phyloP scores from a whole-genome alignment of 2,797 vertebrate genomes.

The Danio kyathit region DNA sequence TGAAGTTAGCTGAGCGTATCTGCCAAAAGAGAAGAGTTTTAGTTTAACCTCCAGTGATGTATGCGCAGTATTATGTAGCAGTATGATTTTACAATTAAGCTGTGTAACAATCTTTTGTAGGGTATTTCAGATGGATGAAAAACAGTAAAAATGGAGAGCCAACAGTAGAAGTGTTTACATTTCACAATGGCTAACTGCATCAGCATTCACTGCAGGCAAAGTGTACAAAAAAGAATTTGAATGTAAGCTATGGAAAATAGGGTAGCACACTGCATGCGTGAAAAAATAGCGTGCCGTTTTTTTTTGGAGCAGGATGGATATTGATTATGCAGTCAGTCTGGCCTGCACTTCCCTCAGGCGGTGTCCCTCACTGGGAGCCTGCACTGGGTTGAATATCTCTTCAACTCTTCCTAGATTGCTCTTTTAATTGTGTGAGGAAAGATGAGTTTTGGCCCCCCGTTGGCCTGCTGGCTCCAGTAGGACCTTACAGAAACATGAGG shows the following conservation, averaged over 20 bases:
- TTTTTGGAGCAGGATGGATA: conserved; percentile 53
- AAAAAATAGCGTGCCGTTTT: conserved; percentile 70
- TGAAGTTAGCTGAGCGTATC: conserved; percentile 45
- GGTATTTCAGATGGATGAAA: too few relatives aligned
- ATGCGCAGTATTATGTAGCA: conserved; percentile 11
- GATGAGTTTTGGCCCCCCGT: conserved; percentile 25
- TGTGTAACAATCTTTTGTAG: too few relatives aligned
- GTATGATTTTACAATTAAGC: too few relatives aligned
- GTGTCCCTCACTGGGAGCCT: conserved; percentile 56
- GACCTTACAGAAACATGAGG: conserved; percentile 31
- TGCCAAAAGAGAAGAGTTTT: conserved; percentile 38
- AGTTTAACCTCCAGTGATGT: conserved; percentile 2
- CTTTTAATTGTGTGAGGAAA: conserved; percentile 48
- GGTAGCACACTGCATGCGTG: conserved; percentile 1
- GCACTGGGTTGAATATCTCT: conserved; percentile 38
- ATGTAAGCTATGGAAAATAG: not conserved
- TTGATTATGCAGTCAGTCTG: conserved; percentile 69
- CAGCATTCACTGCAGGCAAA: not conserved
- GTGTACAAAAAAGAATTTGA: not conserved
- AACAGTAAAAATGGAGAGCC: too few relatives aligned
- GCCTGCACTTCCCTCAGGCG: conserved; percentile 61
- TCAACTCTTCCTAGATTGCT: conserved; percentile 47
- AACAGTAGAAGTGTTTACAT: not conserved
- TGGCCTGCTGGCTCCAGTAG: conserved; percentile 34
- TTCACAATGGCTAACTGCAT: not conserved